A percentile compares a stretch with the other conserved stretches of the same genome.
phyloP scores from a whole-genome alignment of 1,140 invertebrate species.

The Stenopsyche tienmushanensis region DNA sequence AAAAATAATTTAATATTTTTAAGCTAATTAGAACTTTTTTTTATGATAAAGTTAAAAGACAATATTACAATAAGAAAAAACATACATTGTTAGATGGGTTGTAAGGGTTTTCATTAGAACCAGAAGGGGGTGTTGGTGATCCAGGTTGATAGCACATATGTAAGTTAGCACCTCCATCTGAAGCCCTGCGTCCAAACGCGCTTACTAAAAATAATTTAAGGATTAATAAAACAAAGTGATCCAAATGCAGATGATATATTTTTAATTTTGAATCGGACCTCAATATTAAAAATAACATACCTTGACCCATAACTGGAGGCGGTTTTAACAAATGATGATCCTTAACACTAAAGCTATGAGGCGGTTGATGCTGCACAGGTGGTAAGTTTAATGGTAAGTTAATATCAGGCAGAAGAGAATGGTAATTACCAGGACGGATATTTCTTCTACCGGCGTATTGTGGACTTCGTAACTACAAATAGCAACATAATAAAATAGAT shows the following conservation, averaged over 20 bases:
- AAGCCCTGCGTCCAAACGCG: conserved; percentile 86
- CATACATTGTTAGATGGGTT: conserved; percentile 30
- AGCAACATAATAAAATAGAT: not conserved
- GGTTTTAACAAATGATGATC: conserved; percentile 93
- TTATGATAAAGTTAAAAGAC: no score
- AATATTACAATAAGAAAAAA: conserved; percentile 1
- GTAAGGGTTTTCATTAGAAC: conserved; percentile 38
- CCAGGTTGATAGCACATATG: conserved; percentile 70
- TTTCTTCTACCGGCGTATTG: conserved; percentile 11
- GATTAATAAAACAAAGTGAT: conserved; percentile 1
- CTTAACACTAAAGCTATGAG: conserved; percentile 84
- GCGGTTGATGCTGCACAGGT: conserved; percentile 56
- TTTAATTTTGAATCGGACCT: conserved; percentile 11
- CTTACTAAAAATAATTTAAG: conserved; percentile 56
- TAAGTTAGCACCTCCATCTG: conserved; percentile 93
- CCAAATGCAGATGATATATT: not conserved
- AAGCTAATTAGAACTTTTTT: not conserved
- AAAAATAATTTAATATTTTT: not conserved
- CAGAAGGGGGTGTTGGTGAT: conserved; percentile 44
- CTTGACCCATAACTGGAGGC: conserved; percentile 82
- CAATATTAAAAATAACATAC: no score
- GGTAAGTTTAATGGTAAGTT: conserved; percentile 53
- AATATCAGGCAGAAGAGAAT: conserved; percentile 59
- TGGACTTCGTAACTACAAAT: conserved; percentile 28
- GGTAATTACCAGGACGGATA: conserved; percentile 38